phyloP scores from a whole-genome alignment of 2,113 vertebrate species.

The Mastomys natalensis region DNA sequence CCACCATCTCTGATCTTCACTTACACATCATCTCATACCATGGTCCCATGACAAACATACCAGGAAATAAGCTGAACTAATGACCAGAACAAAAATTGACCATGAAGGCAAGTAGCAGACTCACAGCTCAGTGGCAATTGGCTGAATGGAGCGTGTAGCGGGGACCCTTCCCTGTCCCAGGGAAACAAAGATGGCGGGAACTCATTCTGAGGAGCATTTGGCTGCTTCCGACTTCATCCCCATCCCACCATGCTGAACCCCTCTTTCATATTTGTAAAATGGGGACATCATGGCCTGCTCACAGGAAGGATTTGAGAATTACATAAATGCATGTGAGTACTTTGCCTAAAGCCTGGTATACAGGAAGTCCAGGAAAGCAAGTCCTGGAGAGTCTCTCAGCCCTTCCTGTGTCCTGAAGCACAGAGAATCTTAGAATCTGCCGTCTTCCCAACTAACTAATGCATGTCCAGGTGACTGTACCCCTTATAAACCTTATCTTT shows the following conservation, averaged over 20 bases:
- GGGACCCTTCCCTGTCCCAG: neutral
- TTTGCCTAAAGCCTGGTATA: neutral
- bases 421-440: accelerated
- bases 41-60: neutral
- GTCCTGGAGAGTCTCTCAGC: neutral
- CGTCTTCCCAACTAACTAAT: neutral
- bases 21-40: neutral
- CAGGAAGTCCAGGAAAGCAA: neutral
- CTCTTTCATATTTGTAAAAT: neutral
- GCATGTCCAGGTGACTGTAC: neutral
- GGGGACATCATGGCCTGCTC: neutral
- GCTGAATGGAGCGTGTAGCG: neutral
- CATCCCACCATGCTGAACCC: neutral
- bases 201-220: accelerated
- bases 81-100: neutral
- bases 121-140: accelerated
- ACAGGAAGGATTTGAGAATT: neutral
- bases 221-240: neutral
- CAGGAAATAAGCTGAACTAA: neutral
- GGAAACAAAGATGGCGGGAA: accelerated
- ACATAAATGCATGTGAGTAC: neutral
- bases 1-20: neutral
- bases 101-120: neutral
- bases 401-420: accelerated
- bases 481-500: neutral